Percentiles rank a stretch among this genome's conserved stretches.
phyloP scores from a whole-genome alignment of 2,797 vertebrate genomes.

The Enteromius viviparus region DNA sequence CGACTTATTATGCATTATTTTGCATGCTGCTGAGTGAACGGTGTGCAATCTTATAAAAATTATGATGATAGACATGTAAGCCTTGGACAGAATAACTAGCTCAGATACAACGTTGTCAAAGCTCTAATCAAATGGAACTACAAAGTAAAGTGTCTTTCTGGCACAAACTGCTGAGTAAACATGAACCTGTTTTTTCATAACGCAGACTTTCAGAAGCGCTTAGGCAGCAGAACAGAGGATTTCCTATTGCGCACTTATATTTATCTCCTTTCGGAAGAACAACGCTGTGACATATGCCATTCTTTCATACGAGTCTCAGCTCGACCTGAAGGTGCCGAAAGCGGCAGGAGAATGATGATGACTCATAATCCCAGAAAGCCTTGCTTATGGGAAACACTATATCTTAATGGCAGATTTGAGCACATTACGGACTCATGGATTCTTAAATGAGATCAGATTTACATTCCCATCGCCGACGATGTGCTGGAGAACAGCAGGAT shows the following conservation, averaged over 20 bases:
- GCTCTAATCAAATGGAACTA: slow-evolving; percentile 55
- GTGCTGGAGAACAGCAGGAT: neutral
- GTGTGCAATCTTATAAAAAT: slow-evolving; percentile 14
- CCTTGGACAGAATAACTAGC: slow-evolving; percentile 4
- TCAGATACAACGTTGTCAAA: slow-evolving; percentile 31
- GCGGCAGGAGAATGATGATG: slow-evolving; percentile 34
- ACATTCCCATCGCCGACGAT: neutral
- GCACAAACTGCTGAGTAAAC: slow-evolving; percentile 61
- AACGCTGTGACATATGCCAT: slow-evolving; percentile 57
- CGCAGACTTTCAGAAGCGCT: slow-evolving; percentile 66
- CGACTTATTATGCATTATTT: slow-evolving; percentile 19
- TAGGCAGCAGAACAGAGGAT: slow-evolving; percentile 62
- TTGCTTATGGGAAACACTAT: slow-evolving; percentile 48
- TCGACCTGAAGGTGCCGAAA: slow-evolving; percentile 39
- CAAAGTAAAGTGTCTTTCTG: slow-evolving; percentile 54
- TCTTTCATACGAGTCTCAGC: neutral
- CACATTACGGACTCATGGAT: neutral
- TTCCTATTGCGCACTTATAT: slow-evolving; percentile 62
- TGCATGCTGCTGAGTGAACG: slow-evolving; percentile 43
- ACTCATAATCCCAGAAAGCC: slow-evolving; percentile 49
- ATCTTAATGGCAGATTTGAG: slow-evolving; percentile 34
- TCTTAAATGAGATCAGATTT: slow-evolving; percentile 7
- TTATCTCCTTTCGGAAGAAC: slow-evolving; percentile 68
- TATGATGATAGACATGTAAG: slow-evolving; percentile 19
- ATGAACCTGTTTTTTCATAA: slow-evolving; percentile 64